Conservation (phyloP, 2,888 invertebrate species). For the Muschampia plurimacula region DNA sequence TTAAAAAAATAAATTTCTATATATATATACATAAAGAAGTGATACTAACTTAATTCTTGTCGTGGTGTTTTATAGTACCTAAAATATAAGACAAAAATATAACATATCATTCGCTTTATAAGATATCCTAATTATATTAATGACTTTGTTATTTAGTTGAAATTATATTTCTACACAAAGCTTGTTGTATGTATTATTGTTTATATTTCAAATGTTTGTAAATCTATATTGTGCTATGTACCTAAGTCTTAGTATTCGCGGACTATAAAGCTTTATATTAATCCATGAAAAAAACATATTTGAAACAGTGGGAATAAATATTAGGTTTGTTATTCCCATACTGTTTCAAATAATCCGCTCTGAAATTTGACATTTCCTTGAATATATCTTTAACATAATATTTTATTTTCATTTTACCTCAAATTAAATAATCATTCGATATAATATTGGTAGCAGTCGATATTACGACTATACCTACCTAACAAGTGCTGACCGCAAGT, state of each 20-base stretch:
- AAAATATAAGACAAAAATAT: conserved; percentile 69
- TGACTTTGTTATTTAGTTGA: conserved; percentile 30
- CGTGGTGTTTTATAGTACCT: conserved; percentile 49
- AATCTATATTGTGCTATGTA: conserved; percentile 18
- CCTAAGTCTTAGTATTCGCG: background rate
- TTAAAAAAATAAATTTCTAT: conserved; percentile 44
- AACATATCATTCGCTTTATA: conserved; percentile 86
- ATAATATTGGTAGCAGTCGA: too few species aligned
- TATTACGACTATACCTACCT: too few species aligned
- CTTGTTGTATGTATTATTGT: conserved; percentile 25
- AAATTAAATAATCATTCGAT: too few species aligned
- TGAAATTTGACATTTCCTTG: too few species aligned
- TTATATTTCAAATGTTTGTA: conserved; percentile 27
- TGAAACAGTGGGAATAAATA: too few species aligned
- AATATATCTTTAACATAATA: too few species aligned
- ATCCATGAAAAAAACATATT: too few species aligned
- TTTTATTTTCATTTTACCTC: too few species aligned
- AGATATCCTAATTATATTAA: conserved; percentile 59
- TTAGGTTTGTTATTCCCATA: too few species aligned
- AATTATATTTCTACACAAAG: conserved; percentile 21
- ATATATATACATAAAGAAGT: conserved; percentile 56
- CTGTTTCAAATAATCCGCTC: too few species aligned
- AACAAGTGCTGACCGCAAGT: too few species aligned
- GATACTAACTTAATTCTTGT: conserved; percentile 68
- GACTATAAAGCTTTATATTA: background rate